A percentile compares a stretch with the other conserved stretches of the same genome.
These are phyloP conservation scores for Callimorpha dominula DNA, from an alignment of 2,888 invertebrate genomes.

Conservation along the genomic window DNA sequence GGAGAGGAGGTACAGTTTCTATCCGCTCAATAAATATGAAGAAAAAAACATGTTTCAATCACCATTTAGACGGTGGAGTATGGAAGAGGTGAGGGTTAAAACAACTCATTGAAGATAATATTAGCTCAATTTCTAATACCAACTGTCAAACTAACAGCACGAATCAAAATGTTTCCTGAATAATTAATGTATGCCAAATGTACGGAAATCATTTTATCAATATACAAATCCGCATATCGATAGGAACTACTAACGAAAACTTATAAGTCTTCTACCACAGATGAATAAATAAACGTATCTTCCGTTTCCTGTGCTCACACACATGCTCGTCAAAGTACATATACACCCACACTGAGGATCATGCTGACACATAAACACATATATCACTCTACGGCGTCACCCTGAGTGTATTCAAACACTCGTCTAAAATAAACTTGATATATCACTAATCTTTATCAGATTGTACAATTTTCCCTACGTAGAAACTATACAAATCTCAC, in stretches of 20 bases:
- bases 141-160: not conserved
- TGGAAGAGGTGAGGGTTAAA: not conserved
- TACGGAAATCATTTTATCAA: constrained; percentile 4
- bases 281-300: constrained; percentile 51
- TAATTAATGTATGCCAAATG: not conserved
- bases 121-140: not conserved
- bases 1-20: not conserved
- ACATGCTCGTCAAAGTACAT: constrained; percentile 15
- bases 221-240: constrained; percentile 3
- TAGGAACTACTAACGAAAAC: constrained; percentile 35
- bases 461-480: constrained; percentile 14
- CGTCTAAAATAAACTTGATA: constrained; percentile 22
- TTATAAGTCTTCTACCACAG: constrained; percentile 30
- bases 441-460: constrained; percentile 37
- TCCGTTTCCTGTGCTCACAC: constrained; percentile 44
- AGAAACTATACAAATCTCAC: not conserved
- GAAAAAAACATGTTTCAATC: not conserved
- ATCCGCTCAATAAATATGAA: not conserved
- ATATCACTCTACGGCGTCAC: not conserved
- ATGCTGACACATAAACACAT: constrained; percentile 5
- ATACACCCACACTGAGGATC: constrained; percentile 4
- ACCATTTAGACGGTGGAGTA: not conserved
- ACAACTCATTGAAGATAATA: not conserved
- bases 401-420: constrained; percentile 28
- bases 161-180: not conserved